Percentiles rank a stretch among this genome's conserved stretches.
phyloP scores from a whole-genome alignment of 2,888 invertebrate species.

The Steromphala cineraria region DNA sequence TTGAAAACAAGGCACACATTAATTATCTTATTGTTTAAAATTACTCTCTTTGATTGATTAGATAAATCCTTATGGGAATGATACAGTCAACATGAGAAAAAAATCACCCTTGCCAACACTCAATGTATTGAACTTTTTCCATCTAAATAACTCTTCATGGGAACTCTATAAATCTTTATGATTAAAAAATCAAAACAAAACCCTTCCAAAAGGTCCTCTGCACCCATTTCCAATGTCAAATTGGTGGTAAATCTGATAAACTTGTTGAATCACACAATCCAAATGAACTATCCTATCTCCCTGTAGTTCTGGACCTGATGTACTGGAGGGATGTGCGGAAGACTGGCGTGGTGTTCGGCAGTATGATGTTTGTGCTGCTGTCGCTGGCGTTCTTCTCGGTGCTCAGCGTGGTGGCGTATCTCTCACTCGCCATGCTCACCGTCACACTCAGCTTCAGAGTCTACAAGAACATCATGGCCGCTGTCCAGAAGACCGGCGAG shows the following conservation, averaged over 20 bases:
- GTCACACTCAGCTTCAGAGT: constrained; percentile 95
- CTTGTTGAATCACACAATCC: neutral
- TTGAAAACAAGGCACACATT: no score
- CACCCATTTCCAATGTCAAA: neutral
- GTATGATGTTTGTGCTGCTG: constrained; percentile 90
- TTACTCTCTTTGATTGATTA: no score
- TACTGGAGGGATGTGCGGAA: constrained; percentile 98
- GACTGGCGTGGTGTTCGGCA: constrained; percentile 94
- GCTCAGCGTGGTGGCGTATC: constrained; percentile 95
- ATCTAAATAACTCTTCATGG: no score
- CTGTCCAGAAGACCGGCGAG: constrained; percentile 94
- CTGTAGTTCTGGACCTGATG: constrained; percentile 88
- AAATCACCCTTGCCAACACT: no score
- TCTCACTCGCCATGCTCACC: constrained; percentile 88
- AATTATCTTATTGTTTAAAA: no score
- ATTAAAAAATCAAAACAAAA: no score
- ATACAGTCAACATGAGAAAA: no score
- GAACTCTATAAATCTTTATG: no score
- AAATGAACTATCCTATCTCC: neutral
- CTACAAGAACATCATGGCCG: constrained; percentile 95
- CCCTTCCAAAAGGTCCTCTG: neutral
- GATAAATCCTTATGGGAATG: no score
- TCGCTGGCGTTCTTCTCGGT: constrained; percentile 96
- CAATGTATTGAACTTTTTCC: no score
- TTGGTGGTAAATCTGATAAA: neutral